Conservation (phyloP, 2,888 invertebrate genomes). For the Macrosoma leucophasiata region DNA sequence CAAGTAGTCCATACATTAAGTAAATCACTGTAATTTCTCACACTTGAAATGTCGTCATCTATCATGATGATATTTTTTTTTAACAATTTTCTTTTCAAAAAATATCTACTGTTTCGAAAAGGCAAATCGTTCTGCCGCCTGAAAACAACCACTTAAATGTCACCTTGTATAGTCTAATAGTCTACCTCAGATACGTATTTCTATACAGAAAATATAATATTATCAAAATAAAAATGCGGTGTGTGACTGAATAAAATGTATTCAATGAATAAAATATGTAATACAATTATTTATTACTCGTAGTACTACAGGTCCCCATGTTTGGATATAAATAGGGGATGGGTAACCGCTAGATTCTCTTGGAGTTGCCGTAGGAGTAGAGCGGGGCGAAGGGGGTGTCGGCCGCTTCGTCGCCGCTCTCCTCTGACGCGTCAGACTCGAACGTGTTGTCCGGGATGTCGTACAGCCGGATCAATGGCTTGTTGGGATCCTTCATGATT, state of each 20-base stretch:
- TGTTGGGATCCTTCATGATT: constrained; percentile 99
- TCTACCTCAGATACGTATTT: too few relatives aligned
- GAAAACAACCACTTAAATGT: too few relatives aligned
- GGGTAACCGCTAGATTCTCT: constrained; percentile 48
- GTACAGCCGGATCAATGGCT: constrained; percentile 97
- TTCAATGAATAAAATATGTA: constrained; percentile 53
- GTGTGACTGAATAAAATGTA: constrained; percentile 62
- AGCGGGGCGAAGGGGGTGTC: constrained; percentile 70
- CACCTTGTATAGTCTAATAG: too few relatives aligned
- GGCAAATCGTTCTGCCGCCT: too few relatives aligned
- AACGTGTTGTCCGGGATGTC: constrained; percentile 99
- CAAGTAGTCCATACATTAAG: too few relatives aligned
- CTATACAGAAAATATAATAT: too few relatives aligned
- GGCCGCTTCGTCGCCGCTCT: constrained; percentile 82
- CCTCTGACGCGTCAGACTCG: constrained; percentile 97
- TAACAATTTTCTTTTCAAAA: too few relatives aligned
- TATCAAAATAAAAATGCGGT: constrained; percentile 32
- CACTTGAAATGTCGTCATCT: too few relatives aligned
- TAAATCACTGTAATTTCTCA: too few relatives aligned
- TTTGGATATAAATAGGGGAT: not conserved
- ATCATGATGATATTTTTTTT: too few relatives aligned
- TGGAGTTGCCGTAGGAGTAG: constrained; percentile 68
- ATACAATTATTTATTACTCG: constrained; percentile 41
- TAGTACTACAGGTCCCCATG: not conserved
- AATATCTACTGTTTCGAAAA: too few relatives aligned